A percentile compares a stretch with the other conserved stretches of the same genome.
Conservation (phyloP, 1,140 invertebrate species). For the Globodera ellingtonae region DNA sequence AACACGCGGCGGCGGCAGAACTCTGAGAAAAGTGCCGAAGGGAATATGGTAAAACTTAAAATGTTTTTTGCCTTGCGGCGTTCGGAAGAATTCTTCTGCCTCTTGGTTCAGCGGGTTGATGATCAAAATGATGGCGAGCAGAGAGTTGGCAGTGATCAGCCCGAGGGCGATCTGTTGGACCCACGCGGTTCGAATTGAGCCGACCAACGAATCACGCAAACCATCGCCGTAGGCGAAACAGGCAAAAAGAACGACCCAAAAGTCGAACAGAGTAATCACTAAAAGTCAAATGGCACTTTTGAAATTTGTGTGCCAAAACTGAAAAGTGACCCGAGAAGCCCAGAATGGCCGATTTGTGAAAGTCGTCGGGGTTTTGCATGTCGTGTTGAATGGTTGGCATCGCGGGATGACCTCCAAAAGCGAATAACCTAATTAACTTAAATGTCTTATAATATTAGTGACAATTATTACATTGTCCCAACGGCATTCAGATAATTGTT, state of each 20-base stretch:
- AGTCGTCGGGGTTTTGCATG: slow-evolving; percentile 58
- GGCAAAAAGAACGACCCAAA: slow-evolving; percentile 55
- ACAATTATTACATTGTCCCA: slow-evolving; percentile 50
- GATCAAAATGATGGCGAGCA: slow-evolving; percentile 61
- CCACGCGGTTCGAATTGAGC: slow-evolving; percentile 54
- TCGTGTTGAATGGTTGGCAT: slow-evolving; percentile 49
- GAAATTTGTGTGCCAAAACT: no score
- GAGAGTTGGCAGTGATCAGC: slow-evolving; percentile 59
- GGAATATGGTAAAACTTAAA: not conserved
- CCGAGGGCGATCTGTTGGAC: slow-evolving; percentile 51
- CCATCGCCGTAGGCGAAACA: slow-evolving; percentile 58
- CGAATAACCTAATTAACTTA: slow-evolving; percentile 25
- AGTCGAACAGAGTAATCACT: slow-evolving; percentile 35
- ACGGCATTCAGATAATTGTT: slow-evolving; percentile 65
- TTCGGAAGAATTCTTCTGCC: slow-evolving; percentile 57
- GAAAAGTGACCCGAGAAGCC: slow-evolving; percentile 46
- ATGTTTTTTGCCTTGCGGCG: slow-evolving; percentile 50
- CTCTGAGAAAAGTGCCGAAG: slow-evolving; percentile 37
- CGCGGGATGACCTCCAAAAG: slow-evolving; percentile 48
- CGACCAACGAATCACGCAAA: slow-evolving; percentile 57
- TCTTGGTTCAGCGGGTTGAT: slow-evolving; percentile 65
- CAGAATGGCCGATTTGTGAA: slow-evolving; percentile 52
- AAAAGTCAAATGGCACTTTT: not conserved
- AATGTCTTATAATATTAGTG: not conserved
- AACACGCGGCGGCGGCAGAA: slow-evolving; percentile 72